A percentile compares a stretch with the other conserved stretches of the same genome.
These are phyloP conservation scores for Drosophila micromelanica DNA, from an alignment of 1,140 invertebrate genomes.

Conservation along the genomic window DNA sequence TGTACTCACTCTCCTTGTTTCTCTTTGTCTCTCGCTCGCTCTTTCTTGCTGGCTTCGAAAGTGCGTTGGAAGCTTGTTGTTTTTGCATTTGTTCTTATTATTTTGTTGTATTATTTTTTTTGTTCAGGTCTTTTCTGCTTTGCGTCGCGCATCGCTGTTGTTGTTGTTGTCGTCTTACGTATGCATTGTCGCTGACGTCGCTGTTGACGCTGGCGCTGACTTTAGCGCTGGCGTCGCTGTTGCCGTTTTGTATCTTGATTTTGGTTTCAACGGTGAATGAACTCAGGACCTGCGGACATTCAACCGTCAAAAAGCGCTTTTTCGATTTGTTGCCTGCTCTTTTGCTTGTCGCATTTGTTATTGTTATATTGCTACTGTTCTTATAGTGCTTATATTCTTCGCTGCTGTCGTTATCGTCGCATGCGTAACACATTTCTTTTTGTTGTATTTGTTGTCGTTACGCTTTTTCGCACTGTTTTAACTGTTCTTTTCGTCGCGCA, in stretches of 20 bases:
- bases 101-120: conserved; percentile 50
- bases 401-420: conserved; percentile 46
- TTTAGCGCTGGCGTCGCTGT: conserved; percentile 53
- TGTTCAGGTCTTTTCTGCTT: conserved; percentile 40
- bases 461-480: conserved; percentile 35
- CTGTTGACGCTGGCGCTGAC: conserved; percentile 37
- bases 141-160: conserved; percentile 43
- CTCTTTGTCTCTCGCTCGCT: conserved; percentile 14
- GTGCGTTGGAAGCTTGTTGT: conserved; percentile 69
- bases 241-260: conserved; percentile 76
- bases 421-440: conserved; percentile 62
- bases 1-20: background rate
- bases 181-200: conserved; percentile 33
- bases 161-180: conserved; percentile 37
- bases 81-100: conserved; percentile 51
- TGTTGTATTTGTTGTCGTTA: conserved; percentile 41
- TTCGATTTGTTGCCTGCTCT: conserved; percentile 23
- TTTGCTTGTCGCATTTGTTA: conserved; percentile 35
- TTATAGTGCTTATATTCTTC: conserved; percentile 41
- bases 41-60: conserved; percentile 19
- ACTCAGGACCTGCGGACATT: conserved; percentile 80
- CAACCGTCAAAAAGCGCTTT: conserved; percentile 76
- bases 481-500: conserved; percentile 34
- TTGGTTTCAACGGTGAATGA: conserved; percentile 82
- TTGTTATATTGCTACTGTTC: conserved; percentile 28